phyloP scores from a whole-genome alignment of 2,113 vertebrate genomes.

The Pachycephala philippinensis region DNA sequence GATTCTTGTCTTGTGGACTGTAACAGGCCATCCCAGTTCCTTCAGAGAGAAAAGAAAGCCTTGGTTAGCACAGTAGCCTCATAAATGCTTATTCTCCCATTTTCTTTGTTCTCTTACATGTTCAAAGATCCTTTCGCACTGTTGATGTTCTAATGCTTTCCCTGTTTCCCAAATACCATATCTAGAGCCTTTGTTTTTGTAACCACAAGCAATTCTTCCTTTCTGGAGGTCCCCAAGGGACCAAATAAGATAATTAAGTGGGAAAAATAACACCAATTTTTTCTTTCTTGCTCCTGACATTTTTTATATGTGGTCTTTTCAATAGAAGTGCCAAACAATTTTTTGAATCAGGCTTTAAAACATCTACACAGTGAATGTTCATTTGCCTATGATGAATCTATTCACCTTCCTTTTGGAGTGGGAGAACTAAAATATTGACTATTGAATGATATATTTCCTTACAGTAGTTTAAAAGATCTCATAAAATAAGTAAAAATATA shows the following conservation, averaged over 20 bases:
- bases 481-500: neutral
- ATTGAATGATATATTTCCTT: neutral
- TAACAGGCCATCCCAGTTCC: neutral
- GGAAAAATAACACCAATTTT: neutral
- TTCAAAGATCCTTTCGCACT: neutral
- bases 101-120: neutral
- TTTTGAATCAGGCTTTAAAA: neutral
- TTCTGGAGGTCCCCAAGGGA: neutral
- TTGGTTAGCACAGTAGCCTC: neutral
- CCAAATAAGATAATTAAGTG: neutral
- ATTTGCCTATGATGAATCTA: neutral
- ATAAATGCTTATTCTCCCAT: neutral
- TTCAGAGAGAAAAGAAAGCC: neutral
- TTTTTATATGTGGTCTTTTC: neutral
- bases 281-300: neutral
- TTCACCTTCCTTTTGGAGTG: neutral
- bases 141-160: neutral
- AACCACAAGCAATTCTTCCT: neutral
- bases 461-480: neutral
- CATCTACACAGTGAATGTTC: neutral
- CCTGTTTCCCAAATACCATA: neutral
- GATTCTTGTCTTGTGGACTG: neutral
- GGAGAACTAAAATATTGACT: neutral
- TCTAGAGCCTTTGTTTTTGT: neutral
- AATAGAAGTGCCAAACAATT: neutral